These are phyloP conservation scores for Allacma fusca DNA, from an alignment of 2,888 invertebrate genomes.

Conservation along the genomic window DNA sequence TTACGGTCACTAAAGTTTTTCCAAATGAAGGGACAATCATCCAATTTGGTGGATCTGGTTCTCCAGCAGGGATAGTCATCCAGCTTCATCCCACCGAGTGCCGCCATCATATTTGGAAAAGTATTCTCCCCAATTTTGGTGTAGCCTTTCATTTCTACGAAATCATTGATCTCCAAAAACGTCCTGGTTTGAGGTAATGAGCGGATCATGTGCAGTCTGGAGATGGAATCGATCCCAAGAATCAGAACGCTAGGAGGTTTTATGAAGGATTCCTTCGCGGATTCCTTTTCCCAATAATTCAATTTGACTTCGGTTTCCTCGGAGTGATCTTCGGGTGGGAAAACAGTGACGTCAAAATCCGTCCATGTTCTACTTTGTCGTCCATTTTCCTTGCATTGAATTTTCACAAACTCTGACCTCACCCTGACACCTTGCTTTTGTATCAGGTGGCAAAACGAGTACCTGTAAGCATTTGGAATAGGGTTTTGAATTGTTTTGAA, in stretches of 20 bases:
- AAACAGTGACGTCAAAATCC: neutral
- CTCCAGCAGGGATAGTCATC: conserved; percentile 60
- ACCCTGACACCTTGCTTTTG: neutral
- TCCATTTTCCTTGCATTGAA: conserved; percentile 19
- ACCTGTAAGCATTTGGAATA: too few relatives aligned
- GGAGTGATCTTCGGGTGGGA: conserved; percentile 27
- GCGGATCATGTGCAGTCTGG: conserved; percentile 74
- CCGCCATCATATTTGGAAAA: conserved; percentile 86
- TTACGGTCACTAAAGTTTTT: conserved; percentile 74
- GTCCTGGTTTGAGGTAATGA: conserved; percentile 77
- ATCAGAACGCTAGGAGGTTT: conserved; percentile 59
- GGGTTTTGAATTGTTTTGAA: too few relatives aligned
- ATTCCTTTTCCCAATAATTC: neutral
- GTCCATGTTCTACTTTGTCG: neutral
- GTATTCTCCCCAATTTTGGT: conserved; percentile 77
- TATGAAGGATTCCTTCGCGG: too few relatives aligned
- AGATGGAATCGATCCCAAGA: conserved; percentile 52
- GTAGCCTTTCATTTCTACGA: conserved; percentile 79
- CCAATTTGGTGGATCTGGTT: conserved; percentile 66
- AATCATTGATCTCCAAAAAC: conserved; percentile 74
- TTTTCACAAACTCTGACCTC: conserved; percentile 25
- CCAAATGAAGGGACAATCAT: conserved; percentile 81
- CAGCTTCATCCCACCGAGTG: conserved; percentile 65
- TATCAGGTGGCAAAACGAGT: too few relatives aligned
- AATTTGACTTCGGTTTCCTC: neutral